These are phyloP conservation scores for Ephestia elutella DNA, from an alignment of 1,140 invertebrate genomes.

Conservation along the genomic window DNA sequence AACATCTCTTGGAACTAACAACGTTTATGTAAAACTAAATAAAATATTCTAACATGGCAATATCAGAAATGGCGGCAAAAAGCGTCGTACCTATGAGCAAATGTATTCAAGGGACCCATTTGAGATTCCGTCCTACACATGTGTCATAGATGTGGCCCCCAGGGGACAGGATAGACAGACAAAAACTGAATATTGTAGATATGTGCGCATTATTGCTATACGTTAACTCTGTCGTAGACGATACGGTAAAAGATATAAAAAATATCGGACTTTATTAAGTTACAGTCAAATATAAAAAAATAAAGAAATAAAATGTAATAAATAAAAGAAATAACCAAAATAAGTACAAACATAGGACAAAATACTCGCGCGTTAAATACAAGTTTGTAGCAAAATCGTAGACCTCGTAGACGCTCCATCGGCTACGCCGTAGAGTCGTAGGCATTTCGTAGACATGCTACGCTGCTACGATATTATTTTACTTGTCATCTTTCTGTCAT, in stretches of 20 bases:
- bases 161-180: constrained; percentile 43
- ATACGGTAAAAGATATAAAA: constrained; percentile 15
- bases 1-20: not conserved
- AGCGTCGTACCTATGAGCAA: constrained; percentile 49
- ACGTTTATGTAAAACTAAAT: not conserved
- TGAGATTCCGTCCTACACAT: constrained; percentile 52
- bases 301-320: too few relatives aligned
- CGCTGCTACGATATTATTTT: too few relatives aligned
- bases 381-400: too few relatives aligned
- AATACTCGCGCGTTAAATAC: too few relatives aligned
- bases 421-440: too few relatives aligned
- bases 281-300: too few relatives aligned
- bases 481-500: too few relatives aligned
- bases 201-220: constrained; percentile 61
- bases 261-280: too few relatives aligned
- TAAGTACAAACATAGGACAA: too few relatives aligned
- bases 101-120: constrained; percentile 67
- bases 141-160: constrained; percentile 60
- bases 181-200: constrained; percentile 72
- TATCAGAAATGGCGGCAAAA: constrained; percentile 56
- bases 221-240: constrained; percentile 25
- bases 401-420: too few relatives aligned
- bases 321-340: too few relatives aligned
- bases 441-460: too few relatives aligned
- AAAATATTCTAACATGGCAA: constrained; percentile 4